phyloP scores from a whole-genome alignment of 1,140 invertebrate genomes.

The Ruditapes philippinarum region DNA sequence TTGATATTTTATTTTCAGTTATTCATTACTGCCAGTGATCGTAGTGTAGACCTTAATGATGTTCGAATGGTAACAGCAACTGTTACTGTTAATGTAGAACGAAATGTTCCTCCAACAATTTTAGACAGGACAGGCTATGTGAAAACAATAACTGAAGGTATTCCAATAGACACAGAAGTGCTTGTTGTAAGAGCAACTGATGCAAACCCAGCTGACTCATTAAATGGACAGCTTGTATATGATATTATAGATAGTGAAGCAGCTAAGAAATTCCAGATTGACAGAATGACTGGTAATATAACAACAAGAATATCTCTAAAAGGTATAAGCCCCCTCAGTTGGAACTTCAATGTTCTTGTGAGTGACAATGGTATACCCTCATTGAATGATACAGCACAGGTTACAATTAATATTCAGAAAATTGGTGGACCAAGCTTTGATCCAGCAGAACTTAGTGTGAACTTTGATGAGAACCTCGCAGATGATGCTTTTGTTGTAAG shows the following conservation, averaged over 20 bases:
- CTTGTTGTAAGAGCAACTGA: conserved; percentile 63
- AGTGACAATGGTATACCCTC: conserved; percentile 72
- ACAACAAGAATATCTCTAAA: conserved; percentile 62
- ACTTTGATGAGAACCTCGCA: conserved; percentile 29
- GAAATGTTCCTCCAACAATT: conserved; percentile 71
- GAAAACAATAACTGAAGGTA: conserved; percentile 62
- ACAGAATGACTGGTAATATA: conserved; percentile 65
- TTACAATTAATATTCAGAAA: conserved; percentile 67
- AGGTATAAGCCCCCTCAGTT: not conserved
- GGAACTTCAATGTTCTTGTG: conserved; percentile 70
- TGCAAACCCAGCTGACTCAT: conserved; percentile 62
- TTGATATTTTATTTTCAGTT: conserved; percentile 63
- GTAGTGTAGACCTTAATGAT: conserved; percentile 6
- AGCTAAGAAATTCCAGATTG: conserved; percentile 68
- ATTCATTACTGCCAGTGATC: conserved; percentile 63
- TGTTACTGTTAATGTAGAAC: conserved; percentile 67
- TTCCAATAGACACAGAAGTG: conserved; percentile 45
- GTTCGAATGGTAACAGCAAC: conserved; percentile 50
- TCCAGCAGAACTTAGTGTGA: conserved; percentile 43
- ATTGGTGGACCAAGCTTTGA: conserved; percentile 66
- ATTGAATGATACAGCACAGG: conserved; percentile 65
- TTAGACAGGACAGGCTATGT: conserved; percentile 20
- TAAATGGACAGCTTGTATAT: conserved; percentile 70
- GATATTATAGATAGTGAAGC: conserved; percentile 60
- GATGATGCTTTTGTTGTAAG: conserved; percentile 52